Evolutionary conservation across 2,797 vertebrate genomes (phyloP).

Genomic region (Mallotus villosus): DNA sequence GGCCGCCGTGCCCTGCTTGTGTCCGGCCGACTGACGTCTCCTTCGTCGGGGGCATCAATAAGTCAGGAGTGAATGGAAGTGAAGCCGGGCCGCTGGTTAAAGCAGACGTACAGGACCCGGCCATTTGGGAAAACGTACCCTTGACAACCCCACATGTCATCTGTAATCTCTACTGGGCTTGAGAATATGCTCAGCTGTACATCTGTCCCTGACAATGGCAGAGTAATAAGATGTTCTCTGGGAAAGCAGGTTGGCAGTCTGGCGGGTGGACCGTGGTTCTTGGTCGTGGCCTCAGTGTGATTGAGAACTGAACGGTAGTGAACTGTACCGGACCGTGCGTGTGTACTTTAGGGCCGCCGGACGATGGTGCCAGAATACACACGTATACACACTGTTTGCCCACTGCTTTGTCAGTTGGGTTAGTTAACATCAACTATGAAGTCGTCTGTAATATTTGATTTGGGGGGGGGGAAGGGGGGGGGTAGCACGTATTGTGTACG

Average conservation of each 20-base stretch:
- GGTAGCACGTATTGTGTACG: background rate
- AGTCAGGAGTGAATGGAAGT: constrained; percentile 37
- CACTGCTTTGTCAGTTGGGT: constrained; percentile 13
- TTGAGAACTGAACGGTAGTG: background rate
- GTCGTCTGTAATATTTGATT: too few species aligned
- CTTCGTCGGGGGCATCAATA: constrained; percentile 49
- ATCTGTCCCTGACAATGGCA: too few species aligned
- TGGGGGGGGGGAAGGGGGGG: background rate
- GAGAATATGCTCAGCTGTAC: too few species aligned
- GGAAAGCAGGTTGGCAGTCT: background rate
- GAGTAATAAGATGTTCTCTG: background rate
- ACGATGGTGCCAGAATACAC: background rate
- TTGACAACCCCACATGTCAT: background rate
- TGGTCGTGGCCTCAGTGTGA: too few species aligned
- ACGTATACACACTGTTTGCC: background rate
- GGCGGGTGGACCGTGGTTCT: background rate
- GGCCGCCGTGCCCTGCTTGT: constrained; percentile 26
- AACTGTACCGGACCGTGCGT: background rate
- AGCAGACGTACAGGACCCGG: constrained; percentile 4
- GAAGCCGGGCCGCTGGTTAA: background rate
- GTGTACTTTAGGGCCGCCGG: too few species aligned
- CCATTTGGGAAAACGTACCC: constrained; percentile 23
- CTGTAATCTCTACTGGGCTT: too few species aligned
- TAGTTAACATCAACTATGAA: constrained; percentile 4
- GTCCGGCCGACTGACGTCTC: constrained; percentile 37